Evolutionary conservation across 30 jellyfish, hydroid and myxozoan species (phyloP), one percentile per base, ranked within the genome.

Genomic region (Turritopsis rubra): DNA sequence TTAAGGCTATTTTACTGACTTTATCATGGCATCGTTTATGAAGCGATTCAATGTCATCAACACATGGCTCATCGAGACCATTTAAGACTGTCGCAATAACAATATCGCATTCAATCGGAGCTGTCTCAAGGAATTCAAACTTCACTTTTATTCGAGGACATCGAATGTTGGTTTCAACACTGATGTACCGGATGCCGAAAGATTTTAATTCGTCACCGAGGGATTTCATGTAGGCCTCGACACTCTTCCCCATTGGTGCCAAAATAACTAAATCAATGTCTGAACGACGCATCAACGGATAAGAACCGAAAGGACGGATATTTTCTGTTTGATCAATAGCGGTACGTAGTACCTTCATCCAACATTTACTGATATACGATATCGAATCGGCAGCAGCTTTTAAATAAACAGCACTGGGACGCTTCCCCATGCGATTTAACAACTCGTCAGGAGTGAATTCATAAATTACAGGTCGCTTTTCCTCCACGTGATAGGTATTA

Each of bases 101-200:
- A 17, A 94, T 75, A 72, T 94, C 99, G 71, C 79, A 80, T 52
- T 89, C 96, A 28, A 89, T 83, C 1, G 95, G 93, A 26, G 88
- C 84, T 8, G 86, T 53, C 25, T 94, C 72, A 53, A 22, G 3
- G 79, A 22, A 94, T 75, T 66, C 92, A n/a, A 87, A 72, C 28
- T 89, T 75, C 23, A 89, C 79, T 75, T 89, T 94, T 86, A 94
- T 21, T 73, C 99, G 66, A 1, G 99, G 99, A 84, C 99, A 94
- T 28, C 97, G 91, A 21, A 88, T 94, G 29, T 85, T 83, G 1
- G 91, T 29, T 17, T 97, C 99, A 31, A 92, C 65, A 75, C 89
- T 90, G 28, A 94, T 54, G 73, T 85, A 83, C 60, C 80, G 81
- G 17, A 94, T 83, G 52, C 97, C 97, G 68, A 86, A 86, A 52